Evolutionary conservation across 92 coral and sea anemone species (phyloP).

Genomic region (Parazoanthus darwini): DNA sequence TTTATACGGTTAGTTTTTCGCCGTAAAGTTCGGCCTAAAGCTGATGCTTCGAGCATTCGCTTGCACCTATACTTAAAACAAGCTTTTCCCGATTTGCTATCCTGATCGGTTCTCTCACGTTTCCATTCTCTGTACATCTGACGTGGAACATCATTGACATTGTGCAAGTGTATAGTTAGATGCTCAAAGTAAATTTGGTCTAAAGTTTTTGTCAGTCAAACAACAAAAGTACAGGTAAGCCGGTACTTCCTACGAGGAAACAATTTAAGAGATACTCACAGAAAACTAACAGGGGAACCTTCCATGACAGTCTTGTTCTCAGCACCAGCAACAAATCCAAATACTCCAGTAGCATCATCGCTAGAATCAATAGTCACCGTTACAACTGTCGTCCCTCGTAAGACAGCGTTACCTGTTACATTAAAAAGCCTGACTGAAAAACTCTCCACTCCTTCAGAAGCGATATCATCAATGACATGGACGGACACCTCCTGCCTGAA

Average conservation of each 20-base stretch:
- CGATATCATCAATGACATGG: conserved; percentile 58
- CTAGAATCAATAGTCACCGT: conserved; percentile 81
- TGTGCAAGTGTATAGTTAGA: not conserved
- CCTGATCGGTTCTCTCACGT: too few relatives aligned
- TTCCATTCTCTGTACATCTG: not conserved
- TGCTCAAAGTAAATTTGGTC: not conserved
- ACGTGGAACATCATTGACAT: not conserved
- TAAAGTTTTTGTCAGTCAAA: not conserved
- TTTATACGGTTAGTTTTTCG: too few relatives aligned
- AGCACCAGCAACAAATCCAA: conserved; percentile 74
- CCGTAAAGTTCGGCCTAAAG: too few relatives aligned
- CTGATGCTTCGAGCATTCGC: too few relatives aligned
- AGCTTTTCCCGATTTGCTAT: too few relatives aligned
- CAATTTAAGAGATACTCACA: conserved; percentile 55
- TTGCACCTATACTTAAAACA: too few relatives aligned
- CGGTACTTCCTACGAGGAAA: not conserved
- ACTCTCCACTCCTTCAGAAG: conserved; percentile 90
- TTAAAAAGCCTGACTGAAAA: conserved; percentile 73
- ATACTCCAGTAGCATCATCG: conserved; percentile 90
- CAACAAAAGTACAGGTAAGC: not conserved
- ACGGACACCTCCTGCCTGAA: conserved; percentile 62
- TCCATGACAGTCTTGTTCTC: conserved; percentile 79
- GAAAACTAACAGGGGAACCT: conserved; percentile 56
- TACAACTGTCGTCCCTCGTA: conserved; percentile 68
- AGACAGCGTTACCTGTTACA: conserved; percentile 84